phyloP scores from a whole-genome alignment of 2,797 vertebrate species.

The Gymnodraco acuticeps region DNA sequence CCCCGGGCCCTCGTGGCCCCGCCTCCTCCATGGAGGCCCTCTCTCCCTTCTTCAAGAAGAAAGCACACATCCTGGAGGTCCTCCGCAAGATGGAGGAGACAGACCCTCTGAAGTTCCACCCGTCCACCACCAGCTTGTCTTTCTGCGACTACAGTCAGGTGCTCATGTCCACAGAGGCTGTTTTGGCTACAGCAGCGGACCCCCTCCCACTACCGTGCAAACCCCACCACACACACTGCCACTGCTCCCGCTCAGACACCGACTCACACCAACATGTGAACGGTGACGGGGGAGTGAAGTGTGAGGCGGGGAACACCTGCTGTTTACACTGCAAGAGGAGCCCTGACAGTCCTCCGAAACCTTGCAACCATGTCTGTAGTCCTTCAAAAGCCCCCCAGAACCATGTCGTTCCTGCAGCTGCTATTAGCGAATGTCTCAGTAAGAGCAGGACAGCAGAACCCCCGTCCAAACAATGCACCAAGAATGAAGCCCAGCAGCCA shows the following conservation, averaged over 20 bases:
- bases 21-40: conserved; percentile 90
- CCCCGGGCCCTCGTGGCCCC: conserved; percentile 79
- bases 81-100: conserved; percentile 95
- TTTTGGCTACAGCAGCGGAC: conserved; percentile 76
- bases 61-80: conserved; percentile 97
- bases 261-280: conserved; percentile 84
- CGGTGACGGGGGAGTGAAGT: conserved; percentile 81
- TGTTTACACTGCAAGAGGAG: conserved; percentile 86
- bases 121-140: conserved; percentile 80
- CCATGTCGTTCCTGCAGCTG: conserved; percentile 62
- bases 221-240: conserved; percentile 81
- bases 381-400: conserved; percentile 80
- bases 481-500: conserved; percentile 74
- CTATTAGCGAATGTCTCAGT: conserved; percentile 71
- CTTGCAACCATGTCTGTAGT: conserved; percentile 81
- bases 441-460: conserved; percentile 71
- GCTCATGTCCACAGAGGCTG: conserved; percentile 85
- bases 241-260: conserved; percentile 79
- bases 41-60: conserved; percentile 96
- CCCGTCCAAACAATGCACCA: conserved; percentile 59
- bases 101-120: conserved; percentile 88
- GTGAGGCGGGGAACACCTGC: conserved; percentile 84
- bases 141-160: conserved; percentile 88
- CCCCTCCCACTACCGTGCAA: conserved; percentile 75
- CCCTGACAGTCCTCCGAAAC: conserved; percentile 81